Base-by-base conservation (phyloP, 1,140 invertebrate species). In the Leptinotarsa defecta region DNA sequence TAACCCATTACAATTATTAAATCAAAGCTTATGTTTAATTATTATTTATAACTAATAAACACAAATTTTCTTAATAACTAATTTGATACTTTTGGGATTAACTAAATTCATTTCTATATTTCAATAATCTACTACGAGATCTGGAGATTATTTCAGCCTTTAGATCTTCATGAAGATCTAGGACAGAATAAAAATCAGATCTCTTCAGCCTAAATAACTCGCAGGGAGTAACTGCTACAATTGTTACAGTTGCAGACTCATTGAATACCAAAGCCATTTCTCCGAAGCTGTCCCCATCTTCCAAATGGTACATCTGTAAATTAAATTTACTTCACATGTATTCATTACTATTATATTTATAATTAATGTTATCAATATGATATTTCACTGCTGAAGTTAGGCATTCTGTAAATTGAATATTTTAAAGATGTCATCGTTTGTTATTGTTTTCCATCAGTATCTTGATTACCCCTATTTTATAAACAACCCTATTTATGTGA, bases 211-310 rank as follows among this genome's bases (percentile, higher is more conserved):
- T 77, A 64, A 87, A 88, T 20, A 90, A 76, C 79, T 90, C 88
- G 48, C 89, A 88, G 27, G 86, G 88, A 80, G 90, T 89, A 19
- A 89, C 83, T 0, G 89, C 89, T 3, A 88, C 75, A 0, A 90
- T 85, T 19, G 84, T 89, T 0, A 87, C 87, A 1, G 86, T 83
- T 20, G 87, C 84, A 22, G 84, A 86, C 52, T 87, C 86, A 63
- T 87, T 86, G 80, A 89, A 85, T 2, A 91, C 81, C 48, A 91
- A 78, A 8, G 79, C 76, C 8, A 81, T 81, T 74, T 82, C 83
- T 2, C 83, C 83, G 65, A 83, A 84, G 68, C 80, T 78, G 61
- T 71, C 74, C 13, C 82, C 83, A 74, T 83, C 81, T 20, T 79
- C 77, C 48, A 83, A 57, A 73, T 83, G 83, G 65, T 80, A 82